A percentile compares a stretch with the other conserved stretches of the same genome.
These are phyloP conservation scores for Hippocampus guttulatus DNA, from an alignment of 2,113 vertebrate genomes.

Conservation along the genomic window DNA sequence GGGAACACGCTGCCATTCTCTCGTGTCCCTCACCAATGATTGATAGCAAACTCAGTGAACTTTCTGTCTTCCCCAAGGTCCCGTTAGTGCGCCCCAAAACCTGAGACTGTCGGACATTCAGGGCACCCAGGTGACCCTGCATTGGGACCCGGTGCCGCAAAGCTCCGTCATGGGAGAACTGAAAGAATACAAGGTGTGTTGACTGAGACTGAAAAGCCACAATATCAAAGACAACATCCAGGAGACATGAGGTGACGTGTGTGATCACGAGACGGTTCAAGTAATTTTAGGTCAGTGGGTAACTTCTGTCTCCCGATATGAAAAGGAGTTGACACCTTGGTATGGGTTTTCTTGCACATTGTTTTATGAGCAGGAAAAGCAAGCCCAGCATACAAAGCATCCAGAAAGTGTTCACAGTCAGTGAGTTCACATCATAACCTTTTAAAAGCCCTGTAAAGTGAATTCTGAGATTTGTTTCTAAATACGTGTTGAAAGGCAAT, in stretches of 20 bases:
- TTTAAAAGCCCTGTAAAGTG: too few relatives aligned
- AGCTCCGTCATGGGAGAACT: constrained; percentile 87
- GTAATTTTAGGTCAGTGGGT: too few relatives aligned
- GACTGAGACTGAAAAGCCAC: neutral
- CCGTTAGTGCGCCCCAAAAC: constrained; percentile 84
- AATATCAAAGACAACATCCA: neutral
- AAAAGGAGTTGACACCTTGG: neutral
- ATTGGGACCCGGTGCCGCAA: constrained; percentile 84
- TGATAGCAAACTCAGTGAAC: neutral
- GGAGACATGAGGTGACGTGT: neutral
- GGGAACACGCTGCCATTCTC: neutral
- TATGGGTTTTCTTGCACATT: neutral
- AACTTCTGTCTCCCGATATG: neutral
- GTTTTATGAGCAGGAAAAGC: neutral
- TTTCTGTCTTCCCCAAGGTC: constrained; percentile 73
- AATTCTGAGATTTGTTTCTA: too few relatives aligned
- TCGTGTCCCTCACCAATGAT: neutral
- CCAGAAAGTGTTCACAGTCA: too few relatives aligned
- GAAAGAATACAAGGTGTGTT: constrained; percentile 90
- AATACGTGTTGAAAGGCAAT: too few relatives aligned
- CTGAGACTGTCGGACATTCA: constrained; percentile 84
- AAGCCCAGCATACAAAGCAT: neutral
- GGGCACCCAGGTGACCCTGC: constrained; percentile 81
- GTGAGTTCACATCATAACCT: too few relatives aligned
- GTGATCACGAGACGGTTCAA: neutral